A percentile compares a stretch with the other conserved stretches of the same genome.
phyloP scores from a whole-genome alignment of 2,888 invertebrate species.

The Ormyrus rosae region DNA sequence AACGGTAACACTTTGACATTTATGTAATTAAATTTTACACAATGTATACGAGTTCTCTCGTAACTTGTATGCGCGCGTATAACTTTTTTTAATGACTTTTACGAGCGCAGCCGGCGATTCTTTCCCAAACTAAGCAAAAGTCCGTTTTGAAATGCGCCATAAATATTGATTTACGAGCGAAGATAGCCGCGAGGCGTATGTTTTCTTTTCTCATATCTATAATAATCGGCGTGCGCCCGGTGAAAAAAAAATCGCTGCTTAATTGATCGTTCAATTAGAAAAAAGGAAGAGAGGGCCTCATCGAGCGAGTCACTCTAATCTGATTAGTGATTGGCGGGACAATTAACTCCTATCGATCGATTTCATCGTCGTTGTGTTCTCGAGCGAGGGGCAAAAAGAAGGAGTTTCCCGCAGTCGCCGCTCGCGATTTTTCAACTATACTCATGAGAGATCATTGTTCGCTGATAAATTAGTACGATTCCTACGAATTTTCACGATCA shows the following conservation, averaged over 20 bases:
- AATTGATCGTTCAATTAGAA: constrained; percentile 56
- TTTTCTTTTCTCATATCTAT: constrained; percentile 2
- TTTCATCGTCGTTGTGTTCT: constrained; percentile 31
- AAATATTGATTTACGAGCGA: constrained; percentile 26
- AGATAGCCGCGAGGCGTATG: neutral
- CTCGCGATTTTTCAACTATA: constrained; percentile 7
- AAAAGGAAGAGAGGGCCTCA: constrained; percentile 15
- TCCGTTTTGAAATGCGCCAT: constrained; percentile 31
- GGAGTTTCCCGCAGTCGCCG: neutral
- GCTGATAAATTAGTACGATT: constrained; percentile 43
- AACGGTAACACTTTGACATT: neutral
- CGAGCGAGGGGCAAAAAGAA: constrained; percentile 13
- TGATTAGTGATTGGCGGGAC: constrained; percentile 55
- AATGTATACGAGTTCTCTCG: neutral
- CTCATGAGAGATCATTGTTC: constrained; percentile 47
- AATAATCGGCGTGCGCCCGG: neutral
- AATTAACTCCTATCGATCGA: constrained; percentile 55
- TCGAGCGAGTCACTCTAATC: constrained; percentile 42
- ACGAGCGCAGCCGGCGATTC: constrained; percentile 19
- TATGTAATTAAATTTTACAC: neutral
- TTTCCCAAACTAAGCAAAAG: constrained; percentile 25
- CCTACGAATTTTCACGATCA: constrained; percentile 36
- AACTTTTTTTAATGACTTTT: constrained; percentile 21
- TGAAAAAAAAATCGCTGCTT: constrained; percentile 38
- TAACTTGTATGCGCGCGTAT: neutral